These are phyloP conservation scores for Dorcus parallelipipedus DNA, from an alignment of 2,888 invertebrate species.

Conservation along the genomic window DNA sequence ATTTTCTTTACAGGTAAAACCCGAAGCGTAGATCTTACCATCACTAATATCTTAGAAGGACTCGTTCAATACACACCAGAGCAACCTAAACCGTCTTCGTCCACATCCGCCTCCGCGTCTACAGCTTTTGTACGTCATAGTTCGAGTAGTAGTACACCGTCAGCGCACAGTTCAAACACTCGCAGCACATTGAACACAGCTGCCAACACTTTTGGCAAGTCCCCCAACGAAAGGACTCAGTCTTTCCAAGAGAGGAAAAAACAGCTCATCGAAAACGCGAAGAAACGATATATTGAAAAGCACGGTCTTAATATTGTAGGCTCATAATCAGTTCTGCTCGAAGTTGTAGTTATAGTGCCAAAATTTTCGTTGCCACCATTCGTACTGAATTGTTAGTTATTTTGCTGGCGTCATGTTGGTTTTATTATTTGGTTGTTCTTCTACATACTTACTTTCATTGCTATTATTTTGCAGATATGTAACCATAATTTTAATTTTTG, in stretches of 20 bases:
- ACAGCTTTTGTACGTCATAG: not conserved
- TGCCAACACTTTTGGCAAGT: constrained; percentile 54
- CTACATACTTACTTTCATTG: too few species aligned
- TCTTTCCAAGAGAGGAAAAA: constrained; percentile 78
- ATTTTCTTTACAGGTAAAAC: constrained; percentile 58
- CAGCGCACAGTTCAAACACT: constrained; percentile 34
- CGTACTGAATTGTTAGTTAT: too few species aligned
- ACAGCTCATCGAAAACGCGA: constrained; percentile 73
- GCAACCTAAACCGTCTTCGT: constrained; percentile 23
- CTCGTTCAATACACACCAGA: constrained; percentile 62
- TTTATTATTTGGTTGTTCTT: too few species aligned
- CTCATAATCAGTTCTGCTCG: constrained; percentile 19
- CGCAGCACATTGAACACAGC: constrained; percentile 37
- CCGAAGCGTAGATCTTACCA: constrained; percentile 73
- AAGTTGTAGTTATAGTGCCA: constrained; percentile 23
- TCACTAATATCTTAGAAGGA: constrained; percentile 78
- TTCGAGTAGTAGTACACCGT: constrained; percentile 21
- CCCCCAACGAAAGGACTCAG: constrained; percentile 61
- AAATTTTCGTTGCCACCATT: constrained; percentile 5
- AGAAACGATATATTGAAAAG: constrained; percentile 74
- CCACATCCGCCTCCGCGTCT: constrained; percentile 2
- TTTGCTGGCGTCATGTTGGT: too few species aligned
- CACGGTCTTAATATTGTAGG: constrained; percentile 46
- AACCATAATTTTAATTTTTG: not conserved
- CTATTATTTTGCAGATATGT: not conserved